These are phyloP conservation scores for Zygothrica quintamaculata DNA, from an alignment of 2,888 invertebrate species.

Conservation along the genomic window DNA sequence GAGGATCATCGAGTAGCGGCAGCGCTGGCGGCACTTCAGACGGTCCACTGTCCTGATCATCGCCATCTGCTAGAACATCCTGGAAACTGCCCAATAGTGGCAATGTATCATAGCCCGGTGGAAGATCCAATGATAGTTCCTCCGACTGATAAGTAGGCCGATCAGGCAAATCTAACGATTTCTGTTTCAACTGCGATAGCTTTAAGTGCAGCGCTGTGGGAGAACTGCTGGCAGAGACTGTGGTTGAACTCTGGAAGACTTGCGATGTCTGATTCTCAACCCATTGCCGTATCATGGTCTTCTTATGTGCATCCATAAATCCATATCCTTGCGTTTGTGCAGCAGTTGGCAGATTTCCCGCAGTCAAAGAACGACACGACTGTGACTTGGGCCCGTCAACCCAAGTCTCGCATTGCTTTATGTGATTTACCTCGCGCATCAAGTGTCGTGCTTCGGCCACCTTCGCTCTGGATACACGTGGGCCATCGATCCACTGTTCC, in stretches of 20 bases:
- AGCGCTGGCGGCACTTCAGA: conserved; percentile 93
- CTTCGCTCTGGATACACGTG: conserved; percentile 93
- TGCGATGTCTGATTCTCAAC: conserved; percentile 95
- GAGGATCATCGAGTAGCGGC: conserved; percentile 91
- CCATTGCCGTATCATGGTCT: conserved; percentile 96
- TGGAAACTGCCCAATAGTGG: conserved; percentile 45
- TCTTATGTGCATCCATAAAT: conserved; percentile 96
- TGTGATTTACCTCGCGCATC: conserved; percentile 90
- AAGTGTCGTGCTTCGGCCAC: conserved; percentile 92
- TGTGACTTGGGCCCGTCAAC: conserved; percentile 96
- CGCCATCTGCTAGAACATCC: conserved; percentile 85
- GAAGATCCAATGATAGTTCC: conserved; percentile 74
- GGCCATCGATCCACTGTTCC: conserved; percentile 99
- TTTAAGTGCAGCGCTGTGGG: conserved; percentile 85
- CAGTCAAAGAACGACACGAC: conserved; percentile 85
- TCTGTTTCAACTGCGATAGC: conserved; percentile 87
- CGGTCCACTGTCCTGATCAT: conserved; percentile 92
- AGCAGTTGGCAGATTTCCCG: conserved; percentile 81
- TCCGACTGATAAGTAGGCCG: conserved; percentile 82
- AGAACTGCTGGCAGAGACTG: conserved; percentile 87
- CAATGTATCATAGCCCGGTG: conserved; percentile 36
- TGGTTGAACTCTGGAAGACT: conserved; percentile 86
- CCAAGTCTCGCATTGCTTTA: conserved; percentile 95
- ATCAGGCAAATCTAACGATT: conserved; percentile 80
- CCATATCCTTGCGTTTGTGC: conserved; percentile 88